Percentiles rank a stretch among this genome's conserved stretches.
These are phyloP conservation scores for Sisor rabdophorus DNA, from an alignment of 2,113 vertebrate species.

Conservation along the genomic window DNA sequence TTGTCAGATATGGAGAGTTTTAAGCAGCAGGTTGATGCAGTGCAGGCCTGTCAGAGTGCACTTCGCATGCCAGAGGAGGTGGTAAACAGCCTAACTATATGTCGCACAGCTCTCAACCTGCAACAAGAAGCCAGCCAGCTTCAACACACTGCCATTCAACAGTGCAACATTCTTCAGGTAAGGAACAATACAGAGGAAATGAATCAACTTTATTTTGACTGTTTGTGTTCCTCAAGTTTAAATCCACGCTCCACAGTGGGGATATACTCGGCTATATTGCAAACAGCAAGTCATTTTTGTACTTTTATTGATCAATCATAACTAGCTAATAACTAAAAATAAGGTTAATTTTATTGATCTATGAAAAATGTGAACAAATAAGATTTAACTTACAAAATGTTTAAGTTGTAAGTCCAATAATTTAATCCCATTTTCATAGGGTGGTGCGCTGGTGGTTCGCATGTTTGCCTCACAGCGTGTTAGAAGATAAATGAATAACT, in stretches of 20 bases:
- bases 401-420: too few species aligned
- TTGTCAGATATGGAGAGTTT: conserved; percentile 90
- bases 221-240: background rate
- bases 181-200: background rate
- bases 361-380: too few species aligned
- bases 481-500: too few species aligned
- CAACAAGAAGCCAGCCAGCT: conserved; percentile 92
- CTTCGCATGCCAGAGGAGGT: conserved; percentile 90
- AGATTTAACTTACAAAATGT: background rate
- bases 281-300: background rate
- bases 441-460: too few species aligned
- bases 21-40: conserved; percentile 84
- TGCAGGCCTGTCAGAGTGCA: conserved; percentile 85
- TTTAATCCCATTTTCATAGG: too few species aligned
- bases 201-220: background rate
- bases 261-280: background rate
- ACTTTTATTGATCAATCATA: background rate
- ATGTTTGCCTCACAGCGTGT: too few species aligned
- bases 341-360: background rate
- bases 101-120: conserved; percentile 81
- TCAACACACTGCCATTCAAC: conserved; percentile 92
- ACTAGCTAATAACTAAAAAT: background rate
- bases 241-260: background rate
- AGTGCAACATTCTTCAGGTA: conserved; percentile 94
- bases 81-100: conserved; percentile 79